A percentile compares a stretch with the other conserved stretches of the same genome.
phyloP scores from a whole-genome alignment of 1,140 invertebrate genomes.

The Notospermus geniculatus region DNA sequence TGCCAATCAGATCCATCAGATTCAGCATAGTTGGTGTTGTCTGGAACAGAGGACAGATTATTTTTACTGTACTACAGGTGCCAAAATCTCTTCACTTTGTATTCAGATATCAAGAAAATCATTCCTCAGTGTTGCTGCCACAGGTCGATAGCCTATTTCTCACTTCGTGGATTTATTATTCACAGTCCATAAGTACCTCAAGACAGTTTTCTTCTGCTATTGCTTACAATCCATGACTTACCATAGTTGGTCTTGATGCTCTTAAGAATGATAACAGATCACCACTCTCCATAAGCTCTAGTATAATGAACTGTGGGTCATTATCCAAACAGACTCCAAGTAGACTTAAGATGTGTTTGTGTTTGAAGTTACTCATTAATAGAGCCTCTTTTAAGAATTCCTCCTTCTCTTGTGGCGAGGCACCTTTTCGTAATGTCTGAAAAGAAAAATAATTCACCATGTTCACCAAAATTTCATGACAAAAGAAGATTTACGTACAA shows the following conservation, averaged over 20 bases:
- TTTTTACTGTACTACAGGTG: background rate
- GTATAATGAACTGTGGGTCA: slow-evolving; percentile 87
- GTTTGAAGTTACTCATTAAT: slow-evolving; percentile 89
- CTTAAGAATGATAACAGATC: slow-evolving; percentile 88
- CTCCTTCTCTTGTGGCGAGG: slow-evolving; percentile 82
- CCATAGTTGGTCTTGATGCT: slow-evolving; percentile 71
- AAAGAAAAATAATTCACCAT: slow-evolving; percentile 27
- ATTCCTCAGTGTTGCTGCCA: background rate
- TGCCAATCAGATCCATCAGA: slow-evolving; percentile 79
- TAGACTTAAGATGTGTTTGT: slow-evolving; percentile 89
- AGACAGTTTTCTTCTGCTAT: no score
- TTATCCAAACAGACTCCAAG: slow-evolving; percentile 92
- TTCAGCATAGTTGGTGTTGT: slow-evolving; percentile 59
- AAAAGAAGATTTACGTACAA: slow-evolving; percentile 15
- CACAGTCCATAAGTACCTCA: no score
- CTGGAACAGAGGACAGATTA: slow-evolving; percentile 25
- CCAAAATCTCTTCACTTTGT: background rate
- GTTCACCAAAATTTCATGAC: no score
- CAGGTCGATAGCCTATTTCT: no score
- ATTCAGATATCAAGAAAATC: background rate
- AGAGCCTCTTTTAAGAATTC: slow-evolving; percentile 96
- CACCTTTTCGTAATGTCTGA: slow-evolving; percentile 87
- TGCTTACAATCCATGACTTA: no score
- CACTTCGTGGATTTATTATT: no score
- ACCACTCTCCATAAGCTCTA: slow-evolving; percentile 96